phyloP scores from a whole-genome alignment of 2,113 vertebrate species.

The Panthera uncia region DNA sequence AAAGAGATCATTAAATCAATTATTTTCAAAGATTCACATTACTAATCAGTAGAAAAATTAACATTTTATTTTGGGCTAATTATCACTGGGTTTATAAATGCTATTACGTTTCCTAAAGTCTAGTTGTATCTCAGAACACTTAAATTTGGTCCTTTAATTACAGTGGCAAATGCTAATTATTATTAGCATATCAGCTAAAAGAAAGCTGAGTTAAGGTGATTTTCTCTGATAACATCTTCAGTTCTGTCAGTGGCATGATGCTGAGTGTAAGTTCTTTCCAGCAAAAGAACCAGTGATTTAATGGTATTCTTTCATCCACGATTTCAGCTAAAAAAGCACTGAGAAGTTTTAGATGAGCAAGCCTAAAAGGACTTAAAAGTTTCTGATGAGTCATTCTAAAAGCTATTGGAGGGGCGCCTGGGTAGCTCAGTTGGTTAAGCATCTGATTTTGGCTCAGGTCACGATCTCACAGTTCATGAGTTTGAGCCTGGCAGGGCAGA shows the following conservation, averaged over 20 bases:
- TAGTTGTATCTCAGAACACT: constrained; percentile 18
- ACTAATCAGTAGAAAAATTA: not conserved
- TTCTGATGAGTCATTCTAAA: not conserved
- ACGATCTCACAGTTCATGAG: too few species aligned
- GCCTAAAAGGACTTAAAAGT: not conserved
- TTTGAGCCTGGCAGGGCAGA: too few species aligned
- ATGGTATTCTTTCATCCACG: not conserved
- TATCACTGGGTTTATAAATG: not conserved
- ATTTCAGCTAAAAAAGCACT: not conserved
- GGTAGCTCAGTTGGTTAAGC: too few species aligned
- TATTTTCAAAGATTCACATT: constrained; percentile 5
- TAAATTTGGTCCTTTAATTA: constrained; percentile 33
- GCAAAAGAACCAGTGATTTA: not conserved
- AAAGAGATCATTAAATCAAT: not conserved
- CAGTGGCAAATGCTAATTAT: constrained; percentile 14
- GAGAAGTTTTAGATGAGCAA: not conserved
- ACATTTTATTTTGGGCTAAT: not conserved
- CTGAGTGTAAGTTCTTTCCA: not conserved
- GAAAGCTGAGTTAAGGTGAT: not conserved
- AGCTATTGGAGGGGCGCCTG: not conserved
- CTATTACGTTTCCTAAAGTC: not conserved
- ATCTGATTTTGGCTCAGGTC: too few species aligned
- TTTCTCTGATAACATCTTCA: not conserved
- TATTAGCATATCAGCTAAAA: not conserved
- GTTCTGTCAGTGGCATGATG: not conserved